Evolutionary conservation across 2,113 vertebrate genomes (phyloP).

Genomic region (Nycticorax nycticorax): DNA sequence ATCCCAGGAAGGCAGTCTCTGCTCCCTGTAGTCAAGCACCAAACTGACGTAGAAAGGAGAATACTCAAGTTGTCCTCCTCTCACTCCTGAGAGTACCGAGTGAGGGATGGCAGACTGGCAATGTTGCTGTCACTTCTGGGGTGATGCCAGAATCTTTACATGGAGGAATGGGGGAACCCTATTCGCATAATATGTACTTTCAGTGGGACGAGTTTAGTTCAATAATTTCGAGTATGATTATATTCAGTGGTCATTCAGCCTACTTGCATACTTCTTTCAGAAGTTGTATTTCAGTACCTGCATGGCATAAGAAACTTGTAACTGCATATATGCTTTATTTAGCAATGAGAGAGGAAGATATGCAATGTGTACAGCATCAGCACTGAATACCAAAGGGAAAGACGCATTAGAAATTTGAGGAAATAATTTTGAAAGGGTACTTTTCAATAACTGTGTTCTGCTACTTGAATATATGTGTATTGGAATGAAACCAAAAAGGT

Average conservation of each 20-base stretch:
- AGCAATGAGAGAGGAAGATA: neutral
- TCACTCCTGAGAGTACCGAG: neutral
- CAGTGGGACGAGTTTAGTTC: neutral
- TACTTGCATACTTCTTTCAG: neutral
- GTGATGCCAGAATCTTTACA: neutral
- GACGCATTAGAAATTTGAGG: neutral
- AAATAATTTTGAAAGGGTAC: neutral
- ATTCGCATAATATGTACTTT: fast-evolving
- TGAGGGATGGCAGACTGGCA: neutral
- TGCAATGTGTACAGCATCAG: neutral
- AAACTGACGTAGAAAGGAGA: neutral
- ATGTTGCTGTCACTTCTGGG: neutral
- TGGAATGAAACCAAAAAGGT: neutral
- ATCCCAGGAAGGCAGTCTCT: neutral
- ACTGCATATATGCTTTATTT: neutral
- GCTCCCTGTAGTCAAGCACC: neutral
- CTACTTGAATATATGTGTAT: neutral
- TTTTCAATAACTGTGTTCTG: neutral
- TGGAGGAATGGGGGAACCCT: neutral
- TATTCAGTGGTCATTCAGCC: neutral
- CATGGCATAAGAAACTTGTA: neutral
- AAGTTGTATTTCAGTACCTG: neutral
- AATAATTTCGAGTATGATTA: neutral
- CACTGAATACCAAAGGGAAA: neutral
- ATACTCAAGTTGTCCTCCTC: neutral